These are phyloP conservation scores for Brachionus plicatilis DNA, from an alignment of 1,140 invertebrate genomes.

Conservation along the genomic window DNA sequence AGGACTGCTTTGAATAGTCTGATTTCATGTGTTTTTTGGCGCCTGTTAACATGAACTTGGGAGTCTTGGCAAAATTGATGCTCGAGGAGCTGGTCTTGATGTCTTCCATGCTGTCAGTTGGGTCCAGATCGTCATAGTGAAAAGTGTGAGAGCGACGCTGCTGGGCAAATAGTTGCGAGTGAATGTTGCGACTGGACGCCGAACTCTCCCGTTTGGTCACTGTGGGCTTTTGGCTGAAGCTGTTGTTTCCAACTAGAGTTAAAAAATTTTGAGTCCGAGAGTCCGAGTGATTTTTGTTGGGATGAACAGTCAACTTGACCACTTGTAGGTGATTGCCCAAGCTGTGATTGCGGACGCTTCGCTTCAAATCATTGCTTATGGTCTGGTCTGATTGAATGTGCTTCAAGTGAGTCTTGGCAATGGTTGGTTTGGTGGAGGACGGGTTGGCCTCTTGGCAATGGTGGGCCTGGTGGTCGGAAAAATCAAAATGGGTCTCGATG, in stretches of 20 bases:
- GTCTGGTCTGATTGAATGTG: not conserved
- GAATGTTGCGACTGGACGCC: not conserved
- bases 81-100: not conserved
- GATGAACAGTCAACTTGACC: not conserved
- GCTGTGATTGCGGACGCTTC: not conserved
- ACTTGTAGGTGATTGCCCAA: not conserved
- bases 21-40: not conserved
- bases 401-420: not conserved
- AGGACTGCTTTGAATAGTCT: not conserved
- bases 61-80: not conserved
- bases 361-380: not conserved
- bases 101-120: not conserved
- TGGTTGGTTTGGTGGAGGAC: not conserved
- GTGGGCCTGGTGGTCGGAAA: not conserved
- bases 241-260: not conserved
- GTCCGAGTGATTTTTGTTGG: not conserved
- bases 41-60: not conserved
- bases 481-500: not conserved
- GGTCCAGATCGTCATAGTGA: not conserved
- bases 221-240: not conserved
- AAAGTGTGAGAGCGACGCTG: not conserved
- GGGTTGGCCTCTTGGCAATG: not conserved
- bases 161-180: not conserved
- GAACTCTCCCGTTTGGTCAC: not conserved
- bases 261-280: not conserved